phyloP scores from a whole-genome alignment of 1,140 invertebrate genomes.

The Drusus annulatus region DNA sequence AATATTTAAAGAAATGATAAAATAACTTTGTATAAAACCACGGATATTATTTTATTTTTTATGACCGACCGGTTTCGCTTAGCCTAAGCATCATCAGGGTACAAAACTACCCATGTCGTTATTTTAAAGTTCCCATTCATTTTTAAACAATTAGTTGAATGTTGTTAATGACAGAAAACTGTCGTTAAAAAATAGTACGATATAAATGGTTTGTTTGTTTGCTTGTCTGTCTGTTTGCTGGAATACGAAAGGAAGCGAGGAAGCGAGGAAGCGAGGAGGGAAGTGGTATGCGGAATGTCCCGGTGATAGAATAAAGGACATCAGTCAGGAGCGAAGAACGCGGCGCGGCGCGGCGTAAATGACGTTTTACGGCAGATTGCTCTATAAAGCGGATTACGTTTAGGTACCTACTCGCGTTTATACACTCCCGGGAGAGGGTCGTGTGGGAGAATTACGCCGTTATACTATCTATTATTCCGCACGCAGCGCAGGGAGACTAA shows the following conservation, averaged over 20 bases:
- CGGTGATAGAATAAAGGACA: slow-evolving; percentile 35
- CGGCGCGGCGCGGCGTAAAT: slow-evolving; percentile 50
- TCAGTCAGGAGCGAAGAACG: slow-evolving; percentile 17
- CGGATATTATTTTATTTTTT: too few species aligned
- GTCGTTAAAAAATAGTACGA: neutral
- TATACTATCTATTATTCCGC: slow-evolving; percentile 29
- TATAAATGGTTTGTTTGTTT: neutral
- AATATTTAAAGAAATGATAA: too few species aligned
- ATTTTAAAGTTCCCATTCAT: too few species aligned
- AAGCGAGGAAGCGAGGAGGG: neutral
- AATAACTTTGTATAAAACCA: too few species aligned
- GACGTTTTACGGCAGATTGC: slow-evolving; percentile 58
- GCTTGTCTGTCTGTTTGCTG: too few species aligned
- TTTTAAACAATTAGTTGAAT: too few species aligned
- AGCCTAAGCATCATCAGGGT: too few species aligned
- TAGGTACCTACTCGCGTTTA: slow-evolving; percentile 31
- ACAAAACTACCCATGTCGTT: too few species aligned
- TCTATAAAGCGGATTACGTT: slow-evolving; percentile 56
- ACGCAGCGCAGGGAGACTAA: neutral
- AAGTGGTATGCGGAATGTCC: neutral
- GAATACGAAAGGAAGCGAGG: neutral
- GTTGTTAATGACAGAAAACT: neutral
- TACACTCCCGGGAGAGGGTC: slow-evolving; percentile 26
- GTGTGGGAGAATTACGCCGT: slow-evolving; percentile 7
- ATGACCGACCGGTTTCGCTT: too few species aligned